Evolutionary conservation across 2,797 vertebrate genomes (phyloP), one percentile per base, ranked within the genome.

Genomic region (Sebastes hubbsi): DNA sequence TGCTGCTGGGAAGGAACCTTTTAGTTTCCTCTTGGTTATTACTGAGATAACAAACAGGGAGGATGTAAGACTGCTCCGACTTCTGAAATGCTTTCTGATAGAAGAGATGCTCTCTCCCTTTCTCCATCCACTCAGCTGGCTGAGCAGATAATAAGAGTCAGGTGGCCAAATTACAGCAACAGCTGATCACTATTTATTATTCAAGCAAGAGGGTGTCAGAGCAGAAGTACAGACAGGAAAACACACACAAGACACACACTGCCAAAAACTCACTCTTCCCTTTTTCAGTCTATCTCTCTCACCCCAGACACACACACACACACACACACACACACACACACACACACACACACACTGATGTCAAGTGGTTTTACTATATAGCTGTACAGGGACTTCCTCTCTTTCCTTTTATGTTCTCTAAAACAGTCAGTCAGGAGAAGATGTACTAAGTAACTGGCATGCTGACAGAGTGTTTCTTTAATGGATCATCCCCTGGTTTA

Each of bases 181-280:
- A 93, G 87, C 90, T 84, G 76, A 91, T 90, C 70, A 61, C 67
- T 89, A 77, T 92, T 94, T 91, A 87, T 91, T 92, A 89, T 91
- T 92, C 49, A 80, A 90, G 72, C 77, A 71, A 68, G 75, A 78
- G 84, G 79, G 76, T 72, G 75, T 75, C 77, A 70, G 80, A 72
- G 81, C 34, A 84, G 63, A 72, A 88, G 65, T 65, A 77, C 81
- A 89, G 77, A 76, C 77, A 78, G 75, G 54, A 76, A 77, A 77
- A 86, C 62, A 84, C 59, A 34, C 56, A 63, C 32, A 55, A 25
- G 20, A 49, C 56, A 18, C 22, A 63, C 54, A 64, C 3, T 1
- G 18, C 8, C 22, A 75, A 83, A 88, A 83, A 78, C 59, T 65
- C 65, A 42, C 52, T 70, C 84, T 85, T 84, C 79, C 74, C 38